Conservation (phyloP, 2,797 vertebrate genomes). For the Gila robusta region DNA sequence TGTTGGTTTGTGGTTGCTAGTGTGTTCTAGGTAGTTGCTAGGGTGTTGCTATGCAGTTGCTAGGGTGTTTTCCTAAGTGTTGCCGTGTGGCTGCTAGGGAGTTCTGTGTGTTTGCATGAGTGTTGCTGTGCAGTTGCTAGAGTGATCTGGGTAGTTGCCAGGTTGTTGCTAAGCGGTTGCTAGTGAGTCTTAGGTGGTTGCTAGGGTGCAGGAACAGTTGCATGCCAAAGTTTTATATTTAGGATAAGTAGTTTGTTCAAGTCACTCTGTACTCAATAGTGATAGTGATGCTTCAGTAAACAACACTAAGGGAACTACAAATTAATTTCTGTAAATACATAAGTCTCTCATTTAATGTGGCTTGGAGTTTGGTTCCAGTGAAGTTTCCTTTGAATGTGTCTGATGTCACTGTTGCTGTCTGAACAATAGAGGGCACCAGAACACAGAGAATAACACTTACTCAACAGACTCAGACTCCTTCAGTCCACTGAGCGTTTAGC, state of each 20-base stretch:
- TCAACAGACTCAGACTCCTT: not conserved
- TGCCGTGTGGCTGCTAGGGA: not conserved
- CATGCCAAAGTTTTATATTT: not conserved
- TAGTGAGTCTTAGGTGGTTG: not conserved
- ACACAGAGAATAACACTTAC: not conserved
- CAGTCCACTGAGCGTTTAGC: not conserved
- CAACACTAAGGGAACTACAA: not conserved
- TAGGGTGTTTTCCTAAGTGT: not conserved
- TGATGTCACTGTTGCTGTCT: not conserved
- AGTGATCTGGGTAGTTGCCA: not conserved
- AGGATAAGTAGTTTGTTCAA: not conserved
- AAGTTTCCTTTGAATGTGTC: not conserved
- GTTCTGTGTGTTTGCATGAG: not conserved
- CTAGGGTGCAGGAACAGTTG: not conserved
- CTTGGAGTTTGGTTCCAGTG: not conserved
- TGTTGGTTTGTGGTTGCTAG: not conserved
- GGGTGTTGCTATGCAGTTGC: not conserved
- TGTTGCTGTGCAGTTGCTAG: not conserved
- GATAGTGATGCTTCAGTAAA: not conserved
- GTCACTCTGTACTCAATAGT: not conserved
- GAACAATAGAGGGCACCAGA: conserved; percentile 52
- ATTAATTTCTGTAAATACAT: not conserved
- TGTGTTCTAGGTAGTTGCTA: not conserved
- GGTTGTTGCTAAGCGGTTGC: not conserved
- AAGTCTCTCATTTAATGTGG: not conserved